Conservation (phyloP, 2,797 vertebrate species). For the Sardinella longiceps region DNA sequence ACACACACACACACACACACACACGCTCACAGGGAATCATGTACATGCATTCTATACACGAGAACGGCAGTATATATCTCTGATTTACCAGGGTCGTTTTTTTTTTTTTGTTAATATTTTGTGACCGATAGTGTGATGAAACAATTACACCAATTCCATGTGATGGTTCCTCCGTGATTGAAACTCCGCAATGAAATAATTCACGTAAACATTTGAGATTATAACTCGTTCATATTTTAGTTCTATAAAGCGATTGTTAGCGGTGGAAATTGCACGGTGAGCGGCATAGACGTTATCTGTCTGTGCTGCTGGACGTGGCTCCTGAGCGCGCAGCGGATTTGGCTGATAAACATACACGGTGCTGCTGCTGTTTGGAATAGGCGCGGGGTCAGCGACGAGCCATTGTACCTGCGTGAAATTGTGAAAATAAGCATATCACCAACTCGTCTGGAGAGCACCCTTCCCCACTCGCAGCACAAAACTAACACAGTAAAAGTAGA, state of each 20-base stretch:
- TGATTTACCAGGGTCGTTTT: too few relatives aligned
- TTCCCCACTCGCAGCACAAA: background rate
- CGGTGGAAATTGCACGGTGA: too few relatives aligned
- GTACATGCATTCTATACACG: background rate
- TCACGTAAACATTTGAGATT: background rate
- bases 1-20: background rate
- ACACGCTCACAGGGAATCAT: background rate
- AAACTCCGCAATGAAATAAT: too few relatives aligned
- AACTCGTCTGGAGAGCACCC: background rate
- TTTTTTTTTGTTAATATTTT: background rate
- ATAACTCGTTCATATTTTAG: background rate
- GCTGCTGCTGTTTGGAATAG: constrained; percentile 4
- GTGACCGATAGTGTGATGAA: background rate
- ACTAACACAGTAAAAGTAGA: background rate
- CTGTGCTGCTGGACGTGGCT: background rate
- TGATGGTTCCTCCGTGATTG: too few relatives aligned
- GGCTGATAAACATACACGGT: background rate
- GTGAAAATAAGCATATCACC: background rate
- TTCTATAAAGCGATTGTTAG: too few relatives aligned
- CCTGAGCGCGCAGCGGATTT: background rate
- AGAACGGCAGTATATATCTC: too few relatives aligned
- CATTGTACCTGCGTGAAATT: constrained; percentile 5
- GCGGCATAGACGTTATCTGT: background rate
- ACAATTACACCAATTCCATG: background rate
- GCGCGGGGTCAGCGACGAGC: background rate